Conservation (phyloP, 2,888 invertebrate genomes). For the Hofmannophila pseudospretella region DNA sequence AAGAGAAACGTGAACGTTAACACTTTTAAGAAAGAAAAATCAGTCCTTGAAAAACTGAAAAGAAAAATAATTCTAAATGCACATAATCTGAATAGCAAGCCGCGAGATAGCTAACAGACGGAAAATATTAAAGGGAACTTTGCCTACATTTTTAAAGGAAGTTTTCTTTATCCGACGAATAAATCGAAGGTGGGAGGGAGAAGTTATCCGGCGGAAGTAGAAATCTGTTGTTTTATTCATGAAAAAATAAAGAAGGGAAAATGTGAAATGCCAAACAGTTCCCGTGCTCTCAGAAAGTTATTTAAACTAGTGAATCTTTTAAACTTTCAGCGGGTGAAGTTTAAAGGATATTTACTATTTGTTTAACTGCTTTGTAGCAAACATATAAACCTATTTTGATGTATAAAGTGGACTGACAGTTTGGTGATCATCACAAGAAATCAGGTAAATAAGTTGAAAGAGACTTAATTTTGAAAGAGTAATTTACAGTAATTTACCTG, state of each 20-base stretch:
- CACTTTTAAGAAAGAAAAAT: no score
- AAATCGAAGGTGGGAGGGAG: conserved; percentile 76
- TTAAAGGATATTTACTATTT: no score
- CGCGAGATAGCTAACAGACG: conserved; percentile 64
- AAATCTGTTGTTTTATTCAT: conserved; percentile 78
- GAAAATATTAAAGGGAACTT: conserved; percentile 73
- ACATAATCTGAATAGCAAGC: conserved; percentile 60
- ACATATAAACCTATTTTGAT: no score
- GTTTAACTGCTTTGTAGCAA: no score
- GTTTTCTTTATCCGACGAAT: conserved; percentile 73
- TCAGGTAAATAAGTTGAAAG: no score
- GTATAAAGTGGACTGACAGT: no score
- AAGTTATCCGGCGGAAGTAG: conserved; percentile 66
- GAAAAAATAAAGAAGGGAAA: conserved; percentile 67
- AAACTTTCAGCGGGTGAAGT: conserved; percentile 10
- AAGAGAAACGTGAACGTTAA: no score
- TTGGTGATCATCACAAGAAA: no score
- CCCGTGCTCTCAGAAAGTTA: conserved; percentile 33
- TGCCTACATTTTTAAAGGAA: conserved; percentile 73
- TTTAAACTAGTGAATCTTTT: conserved; percentile 33
- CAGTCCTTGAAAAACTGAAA: conserved; percentile 15
- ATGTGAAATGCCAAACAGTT: conserved; percentile 50
- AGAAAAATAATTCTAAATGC: conserved; percentile 59
- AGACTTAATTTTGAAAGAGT: no score
- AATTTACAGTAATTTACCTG: no score